phyloP scores from a whole-genome alignment of 2,113 vertebrate genomes.

The Otocyon megalotis region DNA sequence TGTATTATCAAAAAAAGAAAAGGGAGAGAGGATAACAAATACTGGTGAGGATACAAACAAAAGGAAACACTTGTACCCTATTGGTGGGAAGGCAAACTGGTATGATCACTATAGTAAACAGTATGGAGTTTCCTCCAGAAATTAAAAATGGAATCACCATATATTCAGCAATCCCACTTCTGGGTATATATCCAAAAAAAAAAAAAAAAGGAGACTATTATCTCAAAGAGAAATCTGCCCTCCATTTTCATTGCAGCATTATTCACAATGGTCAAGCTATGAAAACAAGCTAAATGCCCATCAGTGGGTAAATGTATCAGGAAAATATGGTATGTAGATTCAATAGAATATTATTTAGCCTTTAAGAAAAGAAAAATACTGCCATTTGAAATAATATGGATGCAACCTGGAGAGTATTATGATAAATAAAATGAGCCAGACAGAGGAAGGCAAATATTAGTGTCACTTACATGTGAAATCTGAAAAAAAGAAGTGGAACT shows the following conservation, averaged over 20 bases:
- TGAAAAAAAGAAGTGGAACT: background rate
- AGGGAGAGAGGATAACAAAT: background rate
- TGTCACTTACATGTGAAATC: background rate
- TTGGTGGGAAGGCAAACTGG: background rate
- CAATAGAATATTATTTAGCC: background rate
- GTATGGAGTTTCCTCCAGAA: background rate
- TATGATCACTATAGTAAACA: background rate
- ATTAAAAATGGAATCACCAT: background rate
- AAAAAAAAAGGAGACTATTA: background rate
- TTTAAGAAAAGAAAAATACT: background rate
- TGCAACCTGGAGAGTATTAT: no score
- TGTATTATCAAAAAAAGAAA: background rate
- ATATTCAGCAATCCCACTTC: background rate
- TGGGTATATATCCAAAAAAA: background rate
- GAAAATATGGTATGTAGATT: background rate
- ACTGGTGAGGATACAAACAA: background rate
- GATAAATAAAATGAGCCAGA: background rate
- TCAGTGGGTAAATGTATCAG: background rate
- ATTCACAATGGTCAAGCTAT: background rate
- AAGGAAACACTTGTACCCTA: background rate
- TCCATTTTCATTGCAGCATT: background rate
- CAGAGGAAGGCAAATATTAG: background rate
- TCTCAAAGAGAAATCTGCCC: background rate
- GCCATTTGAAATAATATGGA: background rate
- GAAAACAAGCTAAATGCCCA: background rate